Evolutionary conservation across 2,797 vertebrate species (phyloP).

Genomic region (Peromyscus aztecus): DNA sequence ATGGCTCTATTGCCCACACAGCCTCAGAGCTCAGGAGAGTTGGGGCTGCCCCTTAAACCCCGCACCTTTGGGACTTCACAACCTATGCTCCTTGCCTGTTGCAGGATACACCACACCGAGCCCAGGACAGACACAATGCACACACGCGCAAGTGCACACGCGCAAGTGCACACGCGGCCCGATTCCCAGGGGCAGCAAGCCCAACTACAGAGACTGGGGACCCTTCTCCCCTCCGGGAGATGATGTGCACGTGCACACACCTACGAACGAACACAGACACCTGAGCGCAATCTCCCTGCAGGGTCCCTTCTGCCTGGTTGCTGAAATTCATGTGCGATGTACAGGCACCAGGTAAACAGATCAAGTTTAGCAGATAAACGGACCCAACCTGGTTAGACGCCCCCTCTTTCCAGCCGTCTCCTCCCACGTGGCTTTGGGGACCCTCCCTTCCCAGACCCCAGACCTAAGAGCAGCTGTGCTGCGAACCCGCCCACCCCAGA

Average conservation of each 20-base stretch:
- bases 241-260: background rate
- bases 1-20: background rate
- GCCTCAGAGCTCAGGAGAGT: background rate
- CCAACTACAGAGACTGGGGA: background rate
- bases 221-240: no score
- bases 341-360: background rate
- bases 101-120: background rate
- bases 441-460: background rate
- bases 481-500: background rate
- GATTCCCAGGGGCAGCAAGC: background rate
- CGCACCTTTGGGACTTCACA: background rate
- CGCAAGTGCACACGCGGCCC: background rate
- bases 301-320: background rate
- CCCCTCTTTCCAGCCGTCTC: background rate
- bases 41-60: background rate
- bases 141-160: background rate
- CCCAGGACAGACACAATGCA: background rate
- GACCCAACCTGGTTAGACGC: no score
- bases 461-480: background rate
- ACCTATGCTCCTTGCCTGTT: background rate
- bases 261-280: background rate
- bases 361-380: background rate
- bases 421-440: background rate
- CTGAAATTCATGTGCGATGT: background rate
- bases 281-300: background rate